phyloP scores from a whole-genome alignment of 2,113 vertebrate genomes.

The Oncorhynchus keta region DNA sequence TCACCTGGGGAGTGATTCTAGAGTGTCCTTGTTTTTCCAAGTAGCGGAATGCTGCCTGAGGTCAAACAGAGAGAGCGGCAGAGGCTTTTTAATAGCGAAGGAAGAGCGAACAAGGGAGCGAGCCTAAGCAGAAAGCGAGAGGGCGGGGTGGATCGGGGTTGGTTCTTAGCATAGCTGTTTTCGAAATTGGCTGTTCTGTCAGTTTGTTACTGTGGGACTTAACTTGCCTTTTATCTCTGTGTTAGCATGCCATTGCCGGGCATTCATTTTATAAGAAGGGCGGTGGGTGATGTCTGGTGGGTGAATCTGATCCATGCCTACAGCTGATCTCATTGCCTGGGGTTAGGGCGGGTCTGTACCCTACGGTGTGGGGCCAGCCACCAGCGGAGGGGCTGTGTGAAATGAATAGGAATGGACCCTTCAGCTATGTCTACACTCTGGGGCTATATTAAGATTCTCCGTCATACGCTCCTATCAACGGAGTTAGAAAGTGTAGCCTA shows the following conservation, averaged over 20 bases:
- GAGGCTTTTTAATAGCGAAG: slow-evolving; percentile 31
- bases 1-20: slow-evolving; percentile 33
- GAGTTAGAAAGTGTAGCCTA: slow-evolving; percentile 4
- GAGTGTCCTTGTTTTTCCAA: slow-evolving; percentile 55
- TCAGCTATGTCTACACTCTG: slow-evolving; percentile 75
- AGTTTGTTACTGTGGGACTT: background rate
- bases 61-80: slow-evolving; percentile 56
- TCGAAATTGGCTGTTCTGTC: background rate
- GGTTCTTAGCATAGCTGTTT: slow-evolving; percentile 24
- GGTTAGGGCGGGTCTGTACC: slow-evolving; percentile 4
- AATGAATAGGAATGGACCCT: slow-evolving; percentile 73
- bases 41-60: slow-evolving; percentile 61
- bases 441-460: slow-evolving; percentile 72
- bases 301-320: slow-evolving; percentile 27
- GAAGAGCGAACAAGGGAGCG: slow-evolving; percentile 13
- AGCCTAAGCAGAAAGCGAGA: slow-evolving; percentile 8
- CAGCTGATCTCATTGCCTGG: background rate
- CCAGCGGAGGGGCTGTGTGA: slow-evolving; percentile 51
- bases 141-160: slow-evolving; percentile 12
- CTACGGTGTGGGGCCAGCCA: background rate
- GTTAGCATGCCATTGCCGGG: slow-evolving; percentile 13
- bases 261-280: slow-evolving; percentile 26
- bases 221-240: slow-evolving; percentile 25
- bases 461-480: slow-evolving; percentile 52
- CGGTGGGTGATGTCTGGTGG: background rate